Evolutionary conservation across 1,140 invertebrate species (phyloP).

Genomic region (Diuraphis noxia): DNA sequence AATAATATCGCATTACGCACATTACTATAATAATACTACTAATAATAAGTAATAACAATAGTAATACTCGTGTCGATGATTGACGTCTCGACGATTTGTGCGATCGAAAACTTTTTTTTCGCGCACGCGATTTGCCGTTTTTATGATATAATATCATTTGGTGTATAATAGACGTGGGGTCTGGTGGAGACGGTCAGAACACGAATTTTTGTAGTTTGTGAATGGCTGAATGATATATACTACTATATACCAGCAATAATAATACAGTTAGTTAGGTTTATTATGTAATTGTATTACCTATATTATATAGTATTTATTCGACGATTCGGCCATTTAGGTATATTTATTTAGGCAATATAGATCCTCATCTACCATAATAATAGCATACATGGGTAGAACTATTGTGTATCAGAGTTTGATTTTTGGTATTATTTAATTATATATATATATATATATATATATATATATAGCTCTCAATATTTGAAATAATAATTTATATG

Average conservation of each 20-base stretch:
- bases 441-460: no score
- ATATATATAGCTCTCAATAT: not conserved
- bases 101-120: not conserved
- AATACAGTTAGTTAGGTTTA: not conserved
- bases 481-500: not conserved
- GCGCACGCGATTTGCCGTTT: not conserved
- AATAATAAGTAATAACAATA: not conserved
- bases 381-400: no score
- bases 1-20: conserved; percentile 6
- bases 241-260: not conserved
- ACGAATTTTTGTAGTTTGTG: not conserved
- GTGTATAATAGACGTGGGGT: not conserved
- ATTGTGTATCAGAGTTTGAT: no score
- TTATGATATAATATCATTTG: conserved; percentile 1
- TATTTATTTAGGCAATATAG: not conserved
- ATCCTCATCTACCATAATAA: not conserved
- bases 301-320: not conserved
- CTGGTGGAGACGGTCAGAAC: not conserved
- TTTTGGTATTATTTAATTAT: no score
- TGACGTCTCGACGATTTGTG: not conserved
- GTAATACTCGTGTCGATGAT: not conserved
- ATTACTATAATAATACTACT: not conserved
- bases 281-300: no score
- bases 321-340: not conserved
- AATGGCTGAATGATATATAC: not conserved